Conservation (phyloP, 2,797 vertebrate genomes). For the Gymnoscopelus braueri region DNA sequence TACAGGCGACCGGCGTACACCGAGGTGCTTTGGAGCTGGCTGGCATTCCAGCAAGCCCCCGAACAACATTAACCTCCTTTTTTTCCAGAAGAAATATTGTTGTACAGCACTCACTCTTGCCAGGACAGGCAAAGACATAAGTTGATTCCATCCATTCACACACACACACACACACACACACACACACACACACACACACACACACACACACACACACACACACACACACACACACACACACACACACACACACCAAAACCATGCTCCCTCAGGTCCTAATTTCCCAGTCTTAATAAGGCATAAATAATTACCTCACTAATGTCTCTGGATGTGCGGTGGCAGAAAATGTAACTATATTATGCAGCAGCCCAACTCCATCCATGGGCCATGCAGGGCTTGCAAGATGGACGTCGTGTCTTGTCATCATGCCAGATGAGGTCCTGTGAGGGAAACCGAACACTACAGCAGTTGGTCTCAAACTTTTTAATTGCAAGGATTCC, state of each 20-base stretch:
- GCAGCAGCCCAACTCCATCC: slow-evolving; percentile 16
- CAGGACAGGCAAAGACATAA: not conserved
- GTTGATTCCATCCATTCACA: slow-evolving; percentile 14
- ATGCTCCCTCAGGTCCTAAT: slow-evolving; percentile 18
- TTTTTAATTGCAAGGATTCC: too few species aligned
- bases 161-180: not conserved
- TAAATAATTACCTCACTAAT: slow-evolving; percentile 65
- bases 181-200: not conserved
- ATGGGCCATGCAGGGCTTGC: not conserved
- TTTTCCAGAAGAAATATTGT: slow-evolving; percentile 34
- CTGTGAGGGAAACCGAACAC: too few species aligned
- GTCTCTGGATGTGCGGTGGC: slow-evolving; percentile 44
- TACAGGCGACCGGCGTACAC: not conserved
- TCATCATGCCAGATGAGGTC: not conserved
- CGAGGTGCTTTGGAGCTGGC: not conserved
- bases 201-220: not conserved
- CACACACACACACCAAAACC: not conserved
- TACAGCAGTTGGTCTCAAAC: too few species aligned
- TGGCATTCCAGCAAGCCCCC: slow-evolving; percentile 29
- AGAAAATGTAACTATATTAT: slow-evolving; percentile 45
- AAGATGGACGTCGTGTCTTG: not conserved
- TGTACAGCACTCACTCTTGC: slow-evolving; percentile 18
- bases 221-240: not conserved
- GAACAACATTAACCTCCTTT: slow-evolving; percentile 30
- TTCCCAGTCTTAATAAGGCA: slow-evolving; percentile 39